A percentile compares a stretch with the other conserved stretches of the same genome.
Evolutionary conservation across 2,888 invertebrate species (phyloP).

Genomic region (Resseliella maxima): DNA sequence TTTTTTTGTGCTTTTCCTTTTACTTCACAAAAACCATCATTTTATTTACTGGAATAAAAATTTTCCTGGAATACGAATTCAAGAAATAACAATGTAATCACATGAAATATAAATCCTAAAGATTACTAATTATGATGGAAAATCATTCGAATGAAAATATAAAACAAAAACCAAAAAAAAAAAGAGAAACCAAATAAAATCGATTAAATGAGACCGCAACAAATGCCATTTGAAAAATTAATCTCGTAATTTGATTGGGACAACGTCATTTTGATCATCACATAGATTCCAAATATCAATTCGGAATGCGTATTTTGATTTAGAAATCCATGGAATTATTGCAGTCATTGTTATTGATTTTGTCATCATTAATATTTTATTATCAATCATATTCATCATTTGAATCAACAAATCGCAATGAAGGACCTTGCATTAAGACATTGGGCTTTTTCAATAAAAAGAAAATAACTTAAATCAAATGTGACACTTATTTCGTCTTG

Average conservation of each 20-base stretch:
- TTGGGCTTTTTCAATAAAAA: background rate
- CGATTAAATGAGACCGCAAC: too few relatives aligned
- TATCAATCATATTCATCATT: conserved; percentile 10
- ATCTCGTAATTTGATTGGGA: background rate
- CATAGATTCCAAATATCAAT: background rate
- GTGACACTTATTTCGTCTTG: background rate
- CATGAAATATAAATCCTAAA: background rate
- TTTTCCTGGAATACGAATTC: background rate
- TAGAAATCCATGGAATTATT: background rate
- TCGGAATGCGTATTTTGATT: background rate
- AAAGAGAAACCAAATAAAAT: background rate
- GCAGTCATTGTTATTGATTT: background rate
- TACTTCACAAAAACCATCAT: background rate
- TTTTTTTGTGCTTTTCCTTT: background rate
- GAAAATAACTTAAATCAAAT: background rate
- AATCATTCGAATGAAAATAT: background rate
- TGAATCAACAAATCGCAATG: background rate
- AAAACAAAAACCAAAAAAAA: background rate
- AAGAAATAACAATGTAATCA: too few relatives aligned
- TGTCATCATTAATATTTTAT: conserved; percentile 8
- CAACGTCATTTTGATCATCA: background rate
- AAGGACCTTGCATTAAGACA: background rate
- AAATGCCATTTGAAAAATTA: background rate
- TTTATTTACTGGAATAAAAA: background rate
- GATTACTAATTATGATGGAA: background rate